phyloP scores from a whole-genome alignment of 1,140 invertebrate species.

The Pseudomyrmex cubaensis region DNA sequence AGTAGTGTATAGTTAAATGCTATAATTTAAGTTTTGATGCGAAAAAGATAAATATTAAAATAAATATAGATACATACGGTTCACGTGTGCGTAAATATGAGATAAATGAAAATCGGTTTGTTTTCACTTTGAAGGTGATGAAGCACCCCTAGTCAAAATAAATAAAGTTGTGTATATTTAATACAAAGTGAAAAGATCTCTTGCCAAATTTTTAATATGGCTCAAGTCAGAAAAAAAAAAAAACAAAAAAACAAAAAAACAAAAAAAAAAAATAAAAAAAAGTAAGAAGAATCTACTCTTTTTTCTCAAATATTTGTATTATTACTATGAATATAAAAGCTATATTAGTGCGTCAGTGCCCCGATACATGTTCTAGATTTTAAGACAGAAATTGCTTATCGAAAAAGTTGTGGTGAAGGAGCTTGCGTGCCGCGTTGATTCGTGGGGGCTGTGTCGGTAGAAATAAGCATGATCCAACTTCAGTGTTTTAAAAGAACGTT shows the following conservation, averaged over 20 bases:
- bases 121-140: constrained; percentile 61
- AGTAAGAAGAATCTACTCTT: constrained; percentile 64
- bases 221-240: constrained; percentile 74
- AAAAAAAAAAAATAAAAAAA: constrained; percentile 17
- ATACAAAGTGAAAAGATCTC: constrained; percentile 71
- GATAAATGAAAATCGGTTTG: constrained; percentile 55
- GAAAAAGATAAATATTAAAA: constrained; percentile 33
- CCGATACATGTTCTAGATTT: constrained; percentile 62
- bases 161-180: constrained; percentile 76
- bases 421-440: too few species aligned
- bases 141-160: constrained; percentile 82
- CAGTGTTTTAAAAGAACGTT: constrained; percentile 46
- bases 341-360: constrained; percentile 53
- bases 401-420: constrained; percentile 7
- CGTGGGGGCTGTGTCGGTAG: too few species aligned
- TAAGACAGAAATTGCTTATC: constrained; percentile 49
- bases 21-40: constrained; percentile 66
- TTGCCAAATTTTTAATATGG: constrained; percentile 81
- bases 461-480: constrained; percentile 22
- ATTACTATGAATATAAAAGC: constrained; percentile 75
- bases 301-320: constrained; percentile 78
- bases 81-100: constrained; percentile 39
- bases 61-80: constrained; percentile 9
- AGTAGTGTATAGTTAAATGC: constrained; percentile 71
- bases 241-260: constrained; percentile 7